Conservation (phyloP, 37 sponge, comb jelly and placozoan species). For the Diacarnus erythraeanus region DNA sequence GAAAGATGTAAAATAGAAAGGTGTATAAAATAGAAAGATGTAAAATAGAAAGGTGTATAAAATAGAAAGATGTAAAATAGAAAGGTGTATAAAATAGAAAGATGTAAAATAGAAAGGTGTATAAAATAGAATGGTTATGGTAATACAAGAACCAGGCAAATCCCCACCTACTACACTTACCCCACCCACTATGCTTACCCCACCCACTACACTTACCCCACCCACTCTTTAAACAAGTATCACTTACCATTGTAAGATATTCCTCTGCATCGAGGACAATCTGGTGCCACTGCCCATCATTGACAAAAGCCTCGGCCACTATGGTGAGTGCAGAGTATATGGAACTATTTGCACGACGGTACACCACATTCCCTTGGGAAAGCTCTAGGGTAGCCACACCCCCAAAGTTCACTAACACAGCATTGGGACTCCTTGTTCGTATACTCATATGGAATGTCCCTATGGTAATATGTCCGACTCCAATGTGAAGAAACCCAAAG, state of each 20-base stretch:
- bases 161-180: no score
- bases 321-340: conserved; percentile 27
- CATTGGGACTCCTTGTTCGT: not conserved
- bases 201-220: no score
- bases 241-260: not conserved
- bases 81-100: no score
- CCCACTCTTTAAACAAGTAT: not conserved
- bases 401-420: conserved; percentile 20
- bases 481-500: not conserved
- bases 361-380: conserved; percentile 35
- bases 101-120: no score
- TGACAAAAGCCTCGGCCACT: conserved; percentile 13
- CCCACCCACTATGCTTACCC: no score
- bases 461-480: not conserved
- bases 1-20: no score
- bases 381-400: conserved; percentile 15
- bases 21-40: no score
- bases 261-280: not conserved
- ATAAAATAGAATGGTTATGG: not conserved
- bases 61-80: no score
- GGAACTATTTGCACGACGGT: not conserved
- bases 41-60: no score
- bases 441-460: not conserved
- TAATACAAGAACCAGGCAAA: no score
- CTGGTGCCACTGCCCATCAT: conserved; percentile 53